phyloP scores from a whole-genome alignment of 2,888 invertebrate genomes.

The Scaptomyza parva region DNA sequence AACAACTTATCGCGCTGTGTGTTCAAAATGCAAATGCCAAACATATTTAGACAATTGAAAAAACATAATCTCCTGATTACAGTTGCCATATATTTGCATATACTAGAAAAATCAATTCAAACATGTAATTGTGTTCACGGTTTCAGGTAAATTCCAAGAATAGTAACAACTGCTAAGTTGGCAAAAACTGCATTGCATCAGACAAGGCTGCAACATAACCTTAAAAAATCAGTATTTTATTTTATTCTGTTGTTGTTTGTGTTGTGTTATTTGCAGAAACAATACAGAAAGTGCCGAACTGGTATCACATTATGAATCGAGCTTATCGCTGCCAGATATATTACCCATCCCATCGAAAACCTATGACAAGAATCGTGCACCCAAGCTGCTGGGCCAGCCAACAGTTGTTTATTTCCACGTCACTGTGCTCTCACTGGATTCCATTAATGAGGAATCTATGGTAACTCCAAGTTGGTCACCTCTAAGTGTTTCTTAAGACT shows the following conservation, averaged over 20 bases:
- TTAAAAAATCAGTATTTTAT: neutral
- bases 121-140: constrained; percentile 83
- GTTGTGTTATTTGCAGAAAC: constrained; percentile 63
- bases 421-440: constrained; percentile 94
- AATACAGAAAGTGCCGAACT: constrained; percentile 84
- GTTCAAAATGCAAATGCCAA: constrained; percentile 74
- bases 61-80: constrained; percentile 72
- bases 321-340: constrained; percentile 93
- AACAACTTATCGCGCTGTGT: constrained; percentile 36
- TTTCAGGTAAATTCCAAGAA: constrained; percentile 71
- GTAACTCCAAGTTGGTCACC: constrained; percentile 43
- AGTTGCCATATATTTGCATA: constrained; percentile 72
- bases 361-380: constrained; percentile 95
- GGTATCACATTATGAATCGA: constrained; percentile 86
- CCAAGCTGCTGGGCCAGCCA: constrained; percentile 93
- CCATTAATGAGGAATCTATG: constrained; percentile 98
- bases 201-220: constrained; percentile 38
- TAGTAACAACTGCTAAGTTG: constrained; percentile 15
- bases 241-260: neutral
- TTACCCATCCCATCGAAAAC: constrained; percentile 93
- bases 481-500: neutral
- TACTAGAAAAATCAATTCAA: constrained; percentile 83
- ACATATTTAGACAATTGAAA: constrained; percentile 63
- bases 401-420: constrained; percentile 96
- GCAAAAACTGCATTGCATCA: constrained; percentile 60